These are phyloP conservation scores for Drusus annulatus DNA, from an alignment of 1,140 invertebrate species.

Conservation along the genomic window DNA sequence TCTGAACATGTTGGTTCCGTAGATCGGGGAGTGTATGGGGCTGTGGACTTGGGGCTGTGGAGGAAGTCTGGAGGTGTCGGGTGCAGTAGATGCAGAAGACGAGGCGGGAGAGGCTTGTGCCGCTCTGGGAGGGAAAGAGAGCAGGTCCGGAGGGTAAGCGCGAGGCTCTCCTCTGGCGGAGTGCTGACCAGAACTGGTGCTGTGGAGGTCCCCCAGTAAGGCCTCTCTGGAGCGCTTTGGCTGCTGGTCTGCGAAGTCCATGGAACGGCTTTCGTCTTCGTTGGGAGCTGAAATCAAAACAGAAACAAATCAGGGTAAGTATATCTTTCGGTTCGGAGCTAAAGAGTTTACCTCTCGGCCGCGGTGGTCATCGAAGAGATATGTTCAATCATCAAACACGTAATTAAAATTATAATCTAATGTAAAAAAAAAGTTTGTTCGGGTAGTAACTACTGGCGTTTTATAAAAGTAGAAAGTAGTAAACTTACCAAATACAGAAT, in stretches of 20 bases:
- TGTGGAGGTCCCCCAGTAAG: conserved; percentile 54
- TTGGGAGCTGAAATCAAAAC: conserved; percentile 68
- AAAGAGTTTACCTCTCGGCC: no score
- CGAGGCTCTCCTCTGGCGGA: conserved; percentile 65
- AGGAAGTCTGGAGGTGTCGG: conserved; percentile 74
- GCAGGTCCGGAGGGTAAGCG: conserved; percentile 83
- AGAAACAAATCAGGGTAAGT: not conserved
- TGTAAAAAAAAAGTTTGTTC: no score
- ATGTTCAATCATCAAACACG: no score
- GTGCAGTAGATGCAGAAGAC: conserved; percentile 83
- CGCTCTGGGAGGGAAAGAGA: conserved; percentile 81
- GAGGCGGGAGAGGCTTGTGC: conserved; percentile 79
- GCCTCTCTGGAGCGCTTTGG: conserved; percentile 68
- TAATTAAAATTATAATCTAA: no score
- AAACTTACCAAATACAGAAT: conserved; percentile 81
- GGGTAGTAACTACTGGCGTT: no score
- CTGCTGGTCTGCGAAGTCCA: conserved; percentile 70
- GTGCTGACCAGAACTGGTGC: conserved; percentile 55
- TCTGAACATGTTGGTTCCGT: conserved; percentile 73
- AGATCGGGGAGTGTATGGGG: conserved; percentile 72
- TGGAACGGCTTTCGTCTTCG: conserved; percentile 77
- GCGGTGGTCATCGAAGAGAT: no score
- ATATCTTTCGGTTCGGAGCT: not conserved
- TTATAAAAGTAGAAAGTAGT: no score
- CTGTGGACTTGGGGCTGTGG: conserved; percentile 70